A percentile compares a stretch with the other conserved stretches of the same genome.
phyloP scores from a whole-genome alignment of 2,797 vertebrate genomes.

The Sebastes taczanowskii region DNA sequence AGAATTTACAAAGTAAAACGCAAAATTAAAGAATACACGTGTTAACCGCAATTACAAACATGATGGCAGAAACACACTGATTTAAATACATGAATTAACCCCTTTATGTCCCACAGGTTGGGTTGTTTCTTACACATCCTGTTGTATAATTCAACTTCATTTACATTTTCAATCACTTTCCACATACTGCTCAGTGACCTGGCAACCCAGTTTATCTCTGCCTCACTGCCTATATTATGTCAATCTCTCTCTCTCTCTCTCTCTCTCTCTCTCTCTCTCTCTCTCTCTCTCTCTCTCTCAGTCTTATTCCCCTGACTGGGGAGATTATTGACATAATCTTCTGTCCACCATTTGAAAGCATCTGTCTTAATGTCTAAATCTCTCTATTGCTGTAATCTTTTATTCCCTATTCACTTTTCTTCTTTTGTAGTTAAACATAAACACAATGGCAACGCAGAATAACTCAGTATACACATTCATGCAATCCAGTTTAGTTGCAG shows the following conservation, averaged over 20 bases:
- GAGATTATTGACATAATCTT: constrained; percentile 82
- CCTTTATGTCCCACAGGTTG: not conserved
- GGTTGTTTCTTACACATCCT: constrained; percentile 24
- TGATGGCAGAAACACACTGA: not conserved
- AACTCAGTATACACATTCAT: not conserved
- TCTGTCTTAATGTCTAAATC: constrained; percentile 62
- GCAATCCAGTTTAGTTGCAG: not conserved
- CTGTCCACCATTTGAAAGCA: constrained; percentile 69
- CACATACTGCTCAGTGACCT: constrained; percentile 18
- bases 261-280: not conserved
- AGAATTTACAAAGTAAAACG: not conserved
- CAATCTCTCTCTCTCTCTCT: not conserved
- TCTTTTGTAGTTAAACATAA: not conserved
- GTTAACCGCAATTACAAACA: not conserved
- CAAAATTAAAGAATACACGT: no score
- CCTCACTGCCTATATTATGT: constrained; percentile 25
- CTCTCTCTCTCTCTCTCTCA: not conserved
- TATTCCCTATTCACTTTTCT: not conserved
- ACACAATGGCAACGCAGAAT: not conserved
- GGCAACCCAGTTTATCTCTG: constrained; percentile 12
- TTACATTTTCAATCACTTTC: constrained; percentile 61
- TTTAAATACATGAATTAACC: not conserved
- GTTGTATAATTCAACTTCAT: constrained; percentile 45
- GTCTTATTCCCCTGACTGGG: constrained; percentile 45
- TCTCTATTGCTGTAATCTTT: constrained; percentile 54